These are phyloP conservation scores for Oxystoma pomonae DNA, from an alignment of 2,888 invertebrate genomes.

Conservation along the genomic window DNA sequence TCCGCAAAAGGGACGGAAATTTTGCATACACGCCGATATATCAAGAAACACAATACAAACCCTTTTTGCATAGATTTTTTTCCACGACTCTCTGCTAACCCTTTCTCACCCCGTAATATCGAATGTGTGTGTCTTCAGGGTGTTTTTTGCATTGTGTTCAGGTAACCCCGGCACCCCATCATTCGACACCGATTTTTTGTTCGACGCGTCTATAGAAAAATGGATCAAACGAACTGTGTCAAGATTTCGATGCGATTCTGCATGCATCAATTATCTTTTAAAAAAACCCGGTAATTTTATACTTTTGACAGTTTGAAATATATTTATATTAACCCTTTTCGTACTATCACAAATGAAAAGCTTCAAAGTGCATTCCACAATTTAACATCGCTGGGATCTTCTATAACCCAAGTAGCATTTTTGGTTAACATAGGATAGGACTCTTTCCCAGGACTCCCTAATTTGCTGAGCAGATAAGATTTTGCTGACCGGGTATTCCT, in stretches of 20 bases:
- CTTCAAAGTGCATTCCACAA: no score
- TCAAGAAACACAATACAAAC: constrained; percentile 34
- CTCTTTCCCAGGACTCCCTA: no score
- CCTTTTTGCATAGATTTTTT: constrained; percentile 49
- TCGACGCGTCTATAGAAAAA: constrained; percentile 32
- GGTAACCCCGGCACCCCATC: constrained; percentile 46
- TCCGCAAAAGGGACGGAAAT: not conserved
- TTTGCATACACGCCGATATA: constrained; percentile 28
- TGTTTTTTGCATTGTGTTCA: constrained; percentile 46
- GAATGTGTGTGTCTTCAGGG: constrained; percentile 47
- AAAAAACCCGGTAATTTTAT: constrained; percentile 19
- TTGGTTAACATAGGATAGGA: no score
- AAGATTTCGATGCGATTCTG: constrained; percentile 40
- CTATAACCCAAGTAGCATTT: no score
- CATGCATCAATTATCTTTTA: constrained; percentile 23
- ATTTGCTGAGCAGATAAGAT: no score
- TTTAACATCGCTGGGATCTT: no score
- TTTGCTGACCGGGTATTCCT: no score
- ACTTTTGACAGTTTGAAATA: constrained; percentile 3
- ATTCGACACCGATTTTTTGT: constrained; percentile 44
- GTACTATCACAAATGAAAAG: no score
- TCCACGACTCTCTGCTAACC: constrained; percentile 31
- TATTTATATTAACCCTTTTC: no score
- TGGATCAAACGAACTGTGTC: constrained; percentile 50
- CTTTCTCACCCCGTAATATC: constrained; percentile 49